A percentile compares a stretch with the other conserved stretches of the same genome.
Conservation (phyloP, 2,888 invertebrate genomes). For the Orchesellides sinensis region DNA sequence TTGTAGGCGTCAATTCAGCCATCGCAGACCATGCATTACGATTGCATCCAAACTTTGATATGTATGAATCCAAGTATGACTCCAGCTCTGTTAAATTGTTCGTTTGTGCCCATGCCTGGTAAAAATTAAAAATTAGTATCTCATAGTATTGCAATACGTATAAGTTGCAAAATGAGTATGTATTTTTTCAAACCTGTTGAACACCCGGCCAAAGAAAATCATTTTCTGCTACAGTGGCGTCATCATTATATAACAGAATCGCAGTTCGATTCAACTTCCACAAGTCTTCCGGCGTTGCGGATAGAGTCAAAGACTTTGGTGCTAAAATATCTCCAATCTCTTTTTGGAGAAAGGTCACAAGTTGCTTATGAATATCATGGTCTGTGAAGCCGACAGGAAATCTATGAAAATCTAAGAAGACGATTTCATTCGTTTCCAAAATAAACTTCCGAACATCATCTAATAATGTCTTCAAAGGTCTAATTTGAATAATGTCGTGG, state of each 20-base stretch:
- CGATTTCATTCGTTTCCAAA: constrained; percentile 81
- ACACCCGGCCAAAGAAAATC: constrained; percentile 53
- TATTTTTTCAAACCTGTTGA: no score
- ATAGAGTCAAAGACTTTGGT: constrained; percentile 32
- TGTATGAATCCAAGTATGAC: constrained; percentile 76
- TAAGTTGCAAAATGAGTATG: neutral
- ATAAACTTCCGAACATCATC: constrained; percentile 80
- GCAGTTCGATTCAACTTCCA: constrained; percentile 60
- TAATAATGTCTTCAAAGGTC: constrained; percentile 80
- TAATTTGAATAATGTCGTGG: constrained; percentile 84
- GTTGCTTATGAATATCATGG: constrained; percentile 76
- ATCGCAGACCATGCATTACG: constrained; percentile 77
- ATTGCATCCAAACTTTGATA: neutral
- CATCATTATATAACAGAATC: constrained; percentile 47
- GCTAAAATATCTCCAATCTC: constrained; percentile 19
- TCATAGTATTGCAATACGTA: neutral
- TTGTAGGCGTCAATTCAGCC: constrained; percentile 79
- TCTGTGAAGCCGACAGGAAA: constrained; percentile 84
- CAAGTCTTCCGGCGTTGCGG: constrained; percentile 45
- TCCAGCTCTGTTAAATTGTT: constrained; percentile 80
- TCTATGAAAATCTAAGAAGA: constrained; percentile 89
- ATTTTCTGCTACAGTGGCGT: constrained; percentile 2
- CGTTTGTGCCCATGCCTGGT: constrained; percentile 82
- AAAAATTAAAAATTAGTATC: neutral
- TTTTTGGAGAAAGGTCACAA: constrained; percentile 69